A percentile compares a stretch with the other conserved stretches of the same genome.
These are phyloP conservation scores for Protonibea diacanthus DNA, from an alignment of 2,797 vertebrate genomes.

Conservation along the genomic window DNA sequence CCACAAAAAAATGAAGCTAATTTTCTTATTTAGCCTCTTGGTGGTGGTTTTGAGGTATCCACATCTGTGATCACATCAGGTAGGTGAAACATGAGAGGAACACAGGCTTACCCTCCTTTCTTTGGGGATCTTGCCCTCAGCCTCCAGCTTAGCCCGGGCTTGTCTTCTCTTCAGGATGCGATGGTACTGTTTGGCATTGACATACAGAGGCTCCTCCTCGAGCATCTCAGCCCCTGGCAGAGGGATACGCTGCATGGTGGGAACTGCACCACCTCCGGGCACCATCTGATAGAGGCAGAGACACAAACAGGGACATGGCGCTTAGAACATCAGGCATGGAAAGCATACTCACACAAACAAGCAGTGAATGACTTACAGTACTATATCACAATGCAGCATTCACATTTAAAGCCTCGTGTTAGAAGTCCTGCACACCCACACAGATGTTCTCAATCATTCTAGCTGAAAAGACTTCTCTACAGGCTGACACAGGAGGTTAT, in stretches of 20 bases:
- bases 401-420: not conserved
- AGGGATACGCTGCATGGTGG: slow-evolving; percentile 96
- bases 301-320: slow-evolving; percentile 32
- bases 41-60: not conserved
- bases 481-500: not conserved
- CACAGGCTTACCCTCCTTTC: slow-evolving; percentile 91
- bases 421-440: not conserved
- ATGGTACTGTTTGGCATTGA: slow-evolving; percentile 89
- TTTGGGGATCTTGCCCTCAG: slow-evolving; percentile 98
- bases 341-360: slow-evolving; percentile 13
- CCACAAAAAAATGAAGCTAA: not conserved
- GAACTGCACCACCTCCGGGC: slow-evolving; percentile 92
- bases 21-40: not conserved
- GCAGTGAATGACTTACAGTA: not conserved
- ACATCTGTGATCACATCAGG: not conserved
- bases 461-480: not conserved
- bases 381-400: not conserved
- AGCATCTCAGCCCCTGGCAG: slow-evolving; percentile 98
- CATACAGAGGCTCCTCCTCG: slow-evolving; percentile 96
- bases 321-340: slow-evolving; percentile 27
- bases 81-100: not conserved
- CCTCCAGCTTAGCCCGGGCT: slow-evolving; percentile 96
- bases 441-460: slow-evolving; percentile 16
- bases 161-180: slow-evolving; percentile 95
- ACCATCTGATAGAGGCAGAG: slow-evolving; percentile 89